A percentile compares a stretch with the other conserved stretches of the same genome.
Conservation (phyloP, 2,888 invertebrate species). For the Pogonocherus hispidulus region DNA sequence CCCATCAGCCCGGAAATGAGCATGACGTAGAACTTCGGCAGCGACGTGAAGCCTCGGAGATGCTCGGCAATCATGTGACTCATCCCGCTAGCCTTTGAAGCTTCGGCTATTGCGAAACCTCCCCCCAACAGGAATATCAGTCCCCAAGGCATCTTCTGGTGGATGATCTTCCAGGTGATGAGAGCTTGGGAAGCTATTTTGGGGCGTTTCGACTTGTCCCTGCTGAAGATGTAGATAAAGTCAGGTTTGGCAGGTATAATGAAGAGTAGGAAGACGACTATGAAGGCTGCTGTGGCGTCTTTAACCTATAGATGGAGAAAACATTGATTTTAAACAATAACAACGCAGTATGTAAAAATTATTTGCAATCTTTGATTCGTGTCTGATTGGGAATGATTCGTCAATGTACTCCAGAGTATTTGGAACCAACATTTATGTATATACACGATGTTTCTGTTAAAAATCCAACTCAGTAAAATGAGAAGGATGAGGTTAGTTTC, state of each 20-base stretch:
- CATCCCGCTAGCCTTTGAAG: slow-evolving; percentile 80
- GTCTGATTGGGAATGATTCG: no score
- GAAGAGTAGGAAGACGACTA: slow-evolving; percentile 87
- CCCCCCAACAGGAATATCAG: slow-evolving; percentile 89
- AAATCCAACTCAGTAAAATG: no score
- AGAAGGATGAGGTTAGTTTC: no score
- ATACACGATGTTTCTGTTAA: no score
- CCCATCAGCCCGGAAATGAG: slow-evolving; percentile 84
- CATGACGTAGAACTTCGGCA: slow-evolving; percentile 78
- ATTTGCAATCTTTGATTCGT: no score
- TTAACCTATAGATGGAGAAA: slow-evolving; percentile 78
- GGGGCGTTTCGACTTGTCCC: slow-evolving; percentile 73
- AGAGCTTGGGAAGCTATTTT: slow-evolving; percentile 78
- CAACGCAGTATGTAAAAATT: no score
- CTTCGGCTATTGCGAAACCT: slow-evolving; percentile 92
- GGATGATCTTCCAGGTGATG: slow-evolving; percentile 87
- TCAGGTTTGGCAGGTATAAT: slow-evolving; percentile 85
- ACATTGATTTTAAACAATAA: no score
- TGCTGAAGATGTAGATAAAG: slow-evolving; percentile 79
- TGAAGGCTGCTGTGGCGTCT: slow-evolving; percentile 87
- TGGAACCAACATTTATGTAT: no score
- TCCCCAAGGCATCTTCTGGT: slow-evolving; percentile 92
- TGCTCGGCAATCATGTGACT: slow-evolving; percentile 82
- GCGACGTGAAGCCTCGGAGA: slow-evolving; percentile 75
- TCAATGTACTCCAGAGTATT: no score